Percentiles rank a stretch among this genome's conserved stretches.
These are phyloP conservation scores for Habropoda laboriosa DNA, from an alignment of 1,140 invertebrate species.

Conservation along the genomic window DNA sequence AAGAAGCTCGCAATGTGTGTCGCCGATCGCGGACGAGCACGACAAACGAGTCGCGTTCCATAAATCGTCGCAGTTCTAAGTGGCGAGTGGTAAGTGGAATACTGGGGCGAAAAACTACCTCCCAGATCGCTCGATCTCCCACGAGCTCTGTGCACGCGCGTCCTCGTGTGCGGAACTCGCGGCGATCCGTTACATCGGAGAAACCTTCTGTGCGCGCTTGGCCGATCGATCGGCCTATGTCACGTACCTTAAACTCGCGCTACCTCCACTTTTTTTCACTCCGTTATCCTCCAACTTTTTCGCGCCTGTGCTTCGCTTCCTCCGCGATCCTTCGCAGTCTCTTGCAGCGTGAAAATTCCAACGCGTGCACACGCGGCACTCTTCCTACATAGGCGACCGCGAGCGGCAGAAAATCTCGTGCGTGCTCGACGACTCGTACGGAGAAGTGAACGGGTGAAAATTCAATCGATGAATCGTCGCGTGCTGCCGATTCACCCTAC, in stretches of 20 bases:
- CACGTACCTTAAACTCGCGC: background rate
- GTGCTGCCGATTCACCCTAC: background rate
- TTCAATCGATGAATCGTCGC: conserved; percentile 29
- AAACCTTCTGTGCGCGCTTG: no score
- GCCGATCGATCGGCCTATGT: conserved; percentile 60
- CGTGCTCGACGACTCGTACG: background rate
- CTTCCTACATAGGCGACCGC: background rate
- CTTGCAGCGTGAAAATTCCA: conserved; percentile 49
- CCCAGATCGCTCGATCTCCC: conserved; percentile 61
- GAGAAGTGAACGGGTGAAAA: background rate
- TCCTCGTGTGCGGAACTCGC: background rate
- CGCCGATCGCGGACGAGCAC: conserved; percentile 48
- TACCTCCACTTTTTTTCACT: background rate
- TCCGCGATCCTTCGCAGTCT: background rate
- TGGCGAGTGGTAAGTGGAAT: conserved; percentile 76
- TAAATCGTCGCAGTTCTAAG: conserved; percentile 72
- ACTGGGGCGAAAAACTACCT: conserved; percentile 79
- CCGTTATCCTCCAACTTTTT: background rate
- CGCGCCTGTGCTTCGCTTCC: background rate
- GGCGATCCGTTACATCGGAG: conserved; percentile 72
- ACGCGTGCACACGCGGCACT: conserved; percentile 15
- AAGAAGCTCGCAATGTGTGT: conserved; percentile 60
- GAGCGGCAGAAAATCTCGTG: background rate
- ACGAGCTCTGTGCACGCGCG: background rate
- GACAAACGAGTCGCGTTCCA: conserved; percentile 64